A percentile compares a stretch with the other conserved stretches of the same genome.
These are phyloP conservation scores for Eupristina koningsbergeri DNA, from an alignment of 1,140 invertebrate species.

Conservation along the genomic window DNA sequence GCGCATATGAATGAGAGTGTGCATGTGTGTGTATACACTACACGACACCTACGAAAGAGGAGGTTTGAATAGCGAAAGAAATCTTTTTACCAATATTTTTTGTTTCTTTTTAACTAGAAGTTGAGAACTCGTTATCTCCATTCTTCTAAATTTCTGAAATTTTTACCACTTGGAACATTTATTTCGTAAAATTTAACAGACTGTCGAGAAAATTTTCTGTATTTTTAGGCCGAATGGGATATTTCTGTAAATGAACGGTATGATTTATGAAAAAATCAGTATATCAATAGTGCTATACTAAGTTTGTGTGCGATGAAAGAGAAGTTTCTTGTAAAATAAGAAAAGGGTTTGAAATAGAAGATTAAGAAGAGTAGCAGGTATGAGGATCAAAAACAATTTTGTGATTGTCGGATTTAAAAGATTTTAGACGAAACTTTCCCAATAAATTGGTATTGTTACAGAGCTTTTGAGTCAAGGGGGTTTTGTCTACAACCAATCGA, in stretches of 20 bases:
- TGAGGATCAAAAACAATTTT: neutral
- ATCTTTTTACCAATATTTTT: neutral
- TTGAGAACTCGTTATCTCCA: slow-evolving; percentile 32
- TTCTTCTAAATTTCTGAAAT: slow-evolving; percentile 23
- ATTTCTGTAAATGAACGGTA: neutral
- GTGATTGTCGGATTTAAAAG: slow-evolving; percentile 11
- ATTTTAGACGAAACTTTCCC: neutral
- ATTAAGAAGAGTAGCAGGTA: neutral
- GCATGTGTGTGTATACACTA: neutral
- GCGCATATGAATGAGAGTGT: too few relatives aligned
- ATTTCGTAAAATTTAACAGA: neutral
- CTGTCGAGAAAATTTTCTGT: neutral
- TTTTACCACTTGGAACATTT: slow-evolving; percentile 12
- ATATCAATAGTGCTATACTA: neutral
- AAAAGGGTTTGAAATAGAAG: neutral
- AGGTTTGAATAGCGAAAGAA: neutral
- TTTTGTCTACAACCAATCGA: neutral
- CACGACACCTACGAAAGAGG: neutral
- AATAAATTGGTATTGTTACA: slow-evolving; percentile 30
- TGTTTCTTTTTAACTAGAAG: neutral
- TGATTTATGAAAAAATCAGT: slow-evolving; percentile 3
- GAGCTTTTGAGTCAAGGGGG: neutral
- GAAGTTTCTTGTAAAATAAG: neutral
- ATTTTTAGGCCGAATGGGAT: neutral
- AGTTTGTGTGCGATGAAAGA: neutral